A percentile compares a stretch with the other conserved stretches of the same genome.
phyloP scores from a whole-genome alignment of 2,113 vertebrate genomes.

The Oxyura jamaicensis region DNA sequence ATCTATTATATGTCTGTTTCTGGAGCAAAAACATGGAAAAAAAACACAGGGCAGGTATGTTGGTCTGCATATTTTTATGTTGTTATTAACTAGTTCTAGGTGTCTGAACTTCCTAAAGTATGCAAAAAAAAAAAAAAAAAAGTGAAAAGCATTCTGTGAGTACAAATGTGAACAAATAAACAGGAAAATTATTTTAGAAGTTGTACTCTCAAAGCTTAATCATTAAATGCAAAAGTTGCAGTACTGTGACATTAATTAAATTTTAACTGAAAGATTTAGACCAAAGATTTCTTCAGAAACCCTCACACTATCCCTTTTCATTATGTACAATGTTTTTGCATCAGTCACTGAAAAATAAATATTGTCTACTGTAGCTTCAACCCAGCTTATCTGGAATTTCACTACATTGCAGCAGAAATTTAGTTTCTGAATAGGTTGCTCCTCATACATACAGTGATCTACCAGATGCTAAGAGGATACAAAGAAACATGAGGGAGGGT shows the following conservation, averaged over 20 bases:
- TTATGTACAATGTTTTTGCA: constrained; percentile 34
- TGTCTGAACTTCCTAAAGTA: background rate
- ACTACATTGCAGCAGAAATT: constrained; percentile 9
- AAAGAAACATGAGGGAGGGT: constrained; percentile 59
- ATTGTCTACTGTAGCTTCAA: constrained; percentile 21
- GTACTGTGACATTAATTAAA: background rate
- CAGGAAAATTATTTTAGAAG: background rate
- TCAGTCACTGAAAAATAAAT: constrained; percentile 40
- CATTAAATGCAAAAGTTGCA: background rate
- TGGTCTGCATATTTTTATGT: background rate
- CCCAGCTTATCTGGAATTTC: constrained; percentile 18
- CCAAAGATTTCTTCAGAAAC: constrained; percentile 26
- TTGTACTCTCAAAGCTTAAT: background rate
- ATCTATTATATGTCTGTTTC: background rate
- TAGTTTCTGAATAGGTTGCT: constrained; percentile 29
- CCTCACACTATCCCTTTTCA: background rate
- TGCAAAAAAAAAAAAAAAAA: background rate
- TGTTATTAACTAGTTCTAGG: background rate
- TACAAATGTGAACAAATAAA: background rate
- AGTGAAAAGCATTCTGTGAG: background rate
- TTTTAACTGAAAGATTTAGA: constrained; percentile 30
- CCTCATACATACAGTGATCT: constrained; percentile 27
- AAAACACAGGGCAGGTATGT: background rate
- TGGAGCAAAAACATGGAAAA: background rate
- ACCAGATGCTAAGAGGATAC: constrained; percentile 68